Conservation (phyloP, 2,888 invertebrate genomes). For the Zele albiditarsus region DNA sequence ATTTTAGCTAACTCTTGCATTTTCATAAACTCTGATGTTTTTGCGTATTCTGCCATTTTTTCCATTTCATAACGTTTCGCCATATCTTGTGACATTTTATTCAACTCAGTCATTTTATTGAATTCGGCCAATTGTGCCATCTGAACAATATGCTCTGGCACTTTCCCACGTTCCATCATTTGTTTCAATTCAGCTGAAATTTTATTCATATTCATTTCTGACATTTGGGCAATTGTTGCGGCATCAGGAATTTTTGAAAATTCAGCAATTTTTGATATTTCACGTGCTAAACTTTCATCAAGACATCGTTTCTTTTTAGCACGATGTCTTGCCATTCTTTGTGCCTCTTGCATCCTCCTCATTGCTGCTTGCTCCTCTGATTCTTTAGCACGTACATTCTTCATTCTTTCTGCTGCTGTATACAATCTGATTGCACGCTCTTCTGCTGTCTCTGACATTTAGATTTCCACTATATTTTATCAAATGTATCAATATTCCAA, state of each 20-base stretch:
- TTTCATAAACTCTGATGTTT: constrained; percentile 69
- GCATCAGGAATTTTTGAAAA: constrained; percentile 68
- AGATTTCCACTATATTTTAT: neutral
- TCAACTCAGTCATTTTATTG: constrained; percentile 69
- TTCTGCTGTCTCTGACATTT: constrained; percentile 67
- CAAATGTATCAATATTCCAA: constrained; percentile 54
- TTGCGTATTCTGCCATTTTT: constrained; percentile 70
- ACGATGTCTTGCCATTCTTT: constrained; percentile 70
- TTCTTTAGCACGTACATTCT: constrained; percentile 69
- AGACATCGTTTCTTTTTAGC: constrained; percentile 71
- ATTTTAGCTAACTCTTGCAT: constrained; percentile 70
- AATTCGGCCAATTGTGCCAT: constrained; percentile 71
- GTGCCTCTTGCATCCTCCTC: constrained; percentile 70
- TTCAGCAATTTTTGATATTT: constrained; percentile 71
- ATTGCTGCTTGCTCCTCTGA: constrained; percentile 69
- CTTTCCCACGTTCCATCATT: constrained; percentile 72
- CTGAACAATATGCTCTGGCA: constrained; percentile 71
- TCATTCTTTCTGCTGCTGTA: constrained; percentile 68
- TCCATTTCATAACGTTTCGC: constrained; percentile 70
- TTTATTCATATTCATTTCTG: constrained; percentile 71
- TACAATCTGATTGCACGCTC: constrained; percentile 66
- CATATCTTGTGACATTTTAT: constrained; percentile 70
- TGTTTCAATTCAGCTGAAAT: constrained; percentile 71
- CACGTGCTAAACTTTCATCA: constrained; percentile 69
- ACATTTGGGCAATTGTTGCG: constrained; percentile 69